Evolutionary conservation across 2,888 invertebrate genomes (phyloP), one percentile per base, ranked within the genome.

Genomic region (Myopa tessellatipennis): DNA sequence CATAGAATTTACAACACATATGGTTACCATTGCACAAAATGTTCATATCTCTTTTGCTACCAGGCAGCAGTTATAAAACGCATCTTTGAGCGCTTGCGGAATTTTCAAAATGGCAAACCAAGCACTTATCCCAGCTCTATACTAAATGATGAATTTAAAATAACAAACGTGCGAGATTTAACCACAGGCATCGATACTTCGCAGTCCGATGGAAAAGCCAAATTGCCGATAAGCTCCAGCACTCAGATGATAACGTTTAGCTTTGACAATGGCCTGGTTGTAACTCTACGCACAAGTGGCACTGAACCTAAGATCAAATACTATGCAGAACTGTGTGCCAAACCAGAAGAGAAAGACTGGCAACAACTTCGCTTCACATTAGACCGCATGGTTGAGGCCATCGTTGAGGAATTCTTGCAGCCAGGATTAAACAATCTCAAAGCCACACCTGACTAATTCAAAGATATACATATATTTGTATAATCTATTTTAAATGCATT

Each of bases 261-360:
- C 10, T 97, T 99, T 89, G 91, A 91, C 74, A 96, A 95, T 89
- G 98, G 97, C 0, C 91, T 96, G 80, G 93, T 94, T 10, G 92
- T 95, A 2, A 98, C 98, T 0, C 90, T 99, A 52, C 92, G 99
- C 81, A 98, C 98, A 1, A 98, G 98, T 88, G 99, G 99, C 68
- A 99, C 99, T 0, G 99, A 99, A 89, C 99, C 99, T 63, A 99
- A 99, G 90, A 93, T 99, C 84, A 99, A 99, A 90, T 99, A 98
- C 90, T 99, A 99, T 90, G 95, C 96, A 0, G 99, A 98, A 89
- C 91, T 97, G 77, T 94, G 95, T 82, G 94, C 94, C 78, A 87
- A 91, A 67, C 93, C 94, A 16, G 90, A 90, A 26, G 91, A 93
- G 83, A 91, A 90, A 92, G 92, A 95, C 88, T 91, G 93, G 88